phyloP scores from a whole-genome alignment of 2,888 invertebrate genomes.

The Theretra japonica region DNA sequence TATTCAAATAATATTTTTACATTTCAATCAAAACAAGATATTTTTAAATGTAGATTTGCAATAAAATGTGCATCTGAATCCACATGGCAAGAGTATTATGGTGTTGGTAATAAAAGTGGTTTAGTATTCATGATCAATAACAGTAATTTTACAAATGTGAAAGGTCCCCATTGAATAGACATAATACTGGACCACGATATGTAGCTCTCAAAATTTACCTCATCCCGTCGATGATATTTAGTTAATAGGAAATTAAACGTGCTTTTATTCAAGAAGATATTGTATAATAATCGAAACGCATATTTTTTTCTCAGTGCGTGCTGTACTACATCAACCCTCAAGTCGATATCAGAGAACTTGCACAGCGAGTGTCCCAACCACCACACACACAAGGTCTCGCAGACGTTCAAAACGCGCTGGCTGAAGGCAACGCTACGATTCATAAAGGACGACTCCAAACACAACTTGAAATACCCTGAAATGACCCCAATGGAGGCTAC shows the following conservation, averaged over 20 bases:
- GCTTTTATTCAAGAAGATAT: not conserved
- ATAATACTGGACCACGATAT: too few relatives aligned
- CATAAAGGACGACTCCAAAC: slow-evolving; percentile 48
- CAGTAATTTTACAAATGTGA: too few relatives aligned
- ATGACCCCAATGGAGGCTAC: slow-evolving; percentile 48
- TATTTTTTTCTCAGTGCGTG: slow-evolving; percentile 39
- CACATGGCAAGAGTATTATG: too few relatives aligned
- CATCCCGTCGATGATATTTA: not conserved
- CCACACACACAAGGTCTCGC: not conserved
- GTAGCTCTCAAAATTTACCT: too few relatives aligned
- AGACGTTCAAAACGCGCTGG: slow-evolving; percentile 47
- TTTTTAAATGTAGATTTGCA: not conserved
- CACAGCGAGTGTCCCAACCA: slow-evolving; percentile 27
- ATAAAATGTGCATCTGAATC: too few relatives aligned
- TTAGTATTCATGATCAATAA: too few relatives aligned
- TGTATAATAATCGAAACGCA: not conserved
- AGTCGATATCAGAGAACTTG: not conserved
- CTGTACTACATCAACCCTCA: not conserved
- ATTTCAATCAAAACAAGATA: not conserved
- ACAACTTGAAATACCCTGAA: slow-evolving; percentile 48
- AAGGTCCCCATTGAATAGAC: too few relatives aligned
- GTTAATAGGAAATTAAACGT: not conserved
- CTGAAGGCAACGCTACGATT: slow-evolving; percentile 54
- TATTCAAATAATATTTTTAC: not conserved
- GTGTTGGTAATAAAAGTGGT: too few relatives aligned